Base-by-base conservation (phyloP, 1,140 invertebrate species). In the Brachionus asplanchnoidis region DNA sequence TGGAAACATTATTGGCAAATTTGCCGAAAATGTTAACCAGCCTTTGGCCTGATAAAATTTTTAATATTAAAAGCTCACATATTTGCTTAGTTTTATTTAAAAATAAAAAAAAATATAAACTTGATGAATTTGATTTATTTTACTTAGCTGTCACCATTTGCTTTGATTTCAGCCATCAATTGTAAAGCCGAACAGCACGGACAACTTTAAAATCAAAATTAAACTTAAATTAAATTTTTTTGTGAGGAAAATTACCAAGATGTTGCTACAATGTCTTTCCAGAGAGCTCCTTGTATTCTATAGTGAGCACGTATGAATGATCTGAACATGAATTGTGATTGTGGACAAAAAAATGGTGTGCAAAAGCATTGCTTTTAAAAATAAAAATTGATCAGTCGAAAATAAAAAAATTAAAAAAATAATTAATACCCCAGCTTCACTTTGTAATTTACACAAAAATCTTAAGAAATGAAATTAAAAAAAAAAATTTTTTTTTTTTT, bases 1-100 rank as follows among this genome's bases (percentile, higher is more conserved):
- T n/a, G 94, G 94, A 40, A 95, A 95, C 87, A 92, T 93, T 78
- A 90, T 93, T 8, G 93, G 93, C 1, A 91, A 92, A 86, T 96
- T 94, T 87, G 87, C 89, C 0, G 92, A 92, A 79, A 94, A 94
- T 88, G 93, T 95, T 5, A 60, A 26, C 9, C 50, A 79, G 9
- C 53, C 53, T 20, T 60, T 60, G 17, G 6, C 12, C 11, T 46
- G 14, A 46, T 14, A 12, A 46, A 46, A 36, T 53, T 53, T 60
- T 60, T 8, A 26, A 20, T n/a, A 60, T 20, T 20, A 23, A 60
- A 53, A 53, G 12, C 46, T 53, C 17, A 53, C 5, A 17, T 17
- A 9, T 60, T 60, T 8, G 1, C 23, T 9, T 17, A 23, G 1
- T 60, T 60, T 60, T 60, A 60, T 60, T 60, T 20, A 9, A 60